phyloP scores from a whole-genome alignment of 37 sponge, comb jelly and placozoan genomes.

The Ianthella basta region DNA sequence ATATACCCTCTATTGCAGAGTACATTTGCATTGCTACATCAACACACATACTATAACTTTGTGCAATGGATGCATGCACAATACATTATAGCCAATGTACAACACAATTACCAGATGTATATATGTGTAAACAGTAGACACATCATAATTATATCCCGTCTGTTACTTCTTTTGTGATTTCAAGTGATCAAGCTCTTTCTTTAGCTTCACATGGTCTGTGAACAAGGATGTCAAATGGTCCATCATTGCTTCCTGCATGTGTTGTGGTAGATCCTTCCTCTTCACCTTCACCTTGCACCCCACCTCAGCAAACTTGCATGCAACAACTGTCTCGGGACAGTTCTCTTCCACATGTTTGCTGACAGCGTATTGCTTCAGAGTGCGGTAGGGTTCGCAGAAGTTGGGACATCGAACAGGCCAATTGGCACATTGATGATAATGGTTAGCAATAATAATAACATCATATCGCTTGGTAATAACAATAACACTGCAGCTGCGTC shows the following conservation, averaged over 20 bases:
- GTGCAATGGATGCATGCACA: too few relatives aligned
- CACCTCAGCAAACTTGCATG: not conserved
- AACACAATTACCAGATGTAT: too few relatives aligned
- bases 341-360: not conserved
- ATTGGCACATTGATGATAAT: slow-evolving; percentile 5
- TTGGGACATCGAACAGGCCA: slow-evolving; percentile 24
- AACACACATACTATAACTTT: too few relatives aligned
- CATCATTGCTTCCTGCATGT: not conserved
- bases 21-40: too few relatives aligned
- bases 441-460: not conserved
- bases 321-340: not conserved
- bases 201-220: not conserved
- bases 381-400: not conserved
- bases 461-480: not conserved
- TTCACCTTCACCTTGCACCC: slow-evolving; percentile 1
- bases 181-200: too few relatives aligned
- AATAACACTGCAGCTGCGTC: too few relatives aligned
- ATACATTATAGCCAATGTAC: too few relatives aligned
- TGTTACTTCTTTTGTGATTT: too few relatives aligned
- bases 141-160: too few relatives aligned
- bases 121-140: too few relatives aligned
- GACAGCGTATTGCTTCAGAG: not conserved
- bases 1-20: too few relatives aligned
- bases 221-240: not conserved
- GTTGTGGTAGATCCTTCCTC: not conserved